Evolutionary conservation across 2,888 invertebrate genomes (phyloP), one percentile per base, ranked within the genome.

Genomic region (Glyphotaelius pellucidus): DNA sequence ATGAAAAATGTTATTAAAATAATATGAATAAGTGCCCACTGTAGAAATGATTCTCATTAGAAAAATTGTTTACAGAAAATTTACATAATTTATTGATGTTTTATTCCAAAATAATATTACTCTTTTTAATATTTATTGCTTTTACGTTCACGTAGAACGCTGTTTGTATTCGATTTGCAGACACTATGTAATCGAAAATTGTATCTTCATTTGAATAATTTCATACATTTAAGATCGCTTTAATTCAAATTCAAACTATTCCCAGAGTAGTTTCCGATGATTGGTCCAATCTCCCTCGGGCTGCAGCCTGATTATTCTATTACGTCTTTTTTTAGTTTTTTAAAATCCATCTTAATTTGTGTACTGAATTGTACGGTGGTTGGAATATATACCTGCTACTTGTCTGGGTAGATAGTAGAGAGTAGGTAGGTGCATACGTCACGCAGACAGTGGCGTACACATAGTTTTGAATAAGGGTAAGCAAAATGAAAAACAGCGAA

Each of bases 161-260:
- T 67, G 35, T 89, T 89, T 89, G 88, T 79, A 80, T 89, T 80
- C 88, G 88, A 89, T 79, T 89, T 89, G 12, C 67, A 89, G 88
- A 79, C 79, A 79, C 88, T 89, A 35, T 80, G 88, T 89, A 89
- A 89, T 89, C 67, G 30, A 32, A 89, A 89, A 89, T 89, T 79
- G 88, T 89, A 89, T 79, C 88, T 89, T 79, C 88, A 89, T 89
- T 89, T 89, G 88, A 89, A 89, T 89, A 89, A 89, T 89, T 79
- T 79, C 88, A 89, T 89, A 80, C n/a, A 89, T 89, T 89, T 89
- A 79, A 32, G 67, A 31, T 89, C 87, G 79, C 35, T 89, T 79
- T 79, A 89, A 89, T 89, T 89, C 79, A 35, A 80, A 38, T 32
- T 32, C 79, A 11, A 30, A 79, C 88, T 89, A 80, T 89, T 79